Evolutionary conservation across 2,888 invertebrate species (phyloP).

Genomic region (Sericinus montela): DNA sequence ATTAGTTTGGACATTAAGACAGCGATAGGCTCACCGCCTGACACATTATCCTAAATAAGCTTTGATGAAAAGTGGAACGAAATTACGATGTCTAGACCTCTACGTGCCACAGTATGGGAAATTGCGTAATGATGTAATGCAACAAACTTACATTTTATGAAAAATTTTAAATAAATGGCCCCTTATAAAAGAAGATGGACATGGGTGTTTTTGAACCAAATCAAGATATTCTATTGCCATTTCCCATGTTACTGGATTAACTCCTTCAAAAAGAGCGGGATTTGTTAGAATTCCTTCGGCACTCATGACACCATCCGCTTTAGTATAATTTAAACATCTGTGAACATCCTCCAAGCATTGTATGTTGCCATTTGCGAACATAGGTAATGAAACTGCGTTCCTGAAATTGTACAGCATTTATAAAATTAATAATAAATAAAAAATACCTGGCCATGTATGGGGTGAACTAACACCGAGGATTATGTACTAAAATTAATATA

Average conservation of each 20-base stretch:
- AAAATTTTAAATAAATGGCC: conserved; percentile 98
- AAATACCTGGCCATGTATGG: too few species aligned
- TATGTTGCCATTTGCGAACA: conserved; percentile 98
- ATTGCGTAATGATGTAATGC: too few species aligned
- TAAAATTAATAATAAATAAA: too few species aligned
- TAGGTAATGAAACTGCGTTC: conserved; percentile 91
- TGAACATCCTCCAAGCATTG: conserved; percentile 93
- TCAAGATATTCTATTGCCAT: conserved; percentile 93
- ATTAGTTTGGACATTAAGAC: too few species aligned
- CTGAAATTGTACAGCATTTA: conserved; percentile 66
- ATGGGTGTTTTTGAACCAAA: conserved; percentile 89
- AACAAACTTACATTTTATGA: conserved; percentile 89
- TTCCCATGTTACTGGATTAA: conserved; percentile 91
- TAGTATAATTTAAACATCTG: conserved; percentile 90
- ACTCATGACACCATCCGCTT: conserved; percentile 92
- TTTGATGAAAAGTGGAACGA: too few species aligned
- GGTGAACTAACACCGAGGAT: too few species aligned
- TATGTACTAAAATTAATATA: too few species aligned
- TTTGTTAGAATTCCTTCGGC: conserved; percentile 98
- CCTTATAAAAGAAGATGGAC: conserved; percentile 92
- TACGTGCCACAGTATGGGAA: too few species aligned
- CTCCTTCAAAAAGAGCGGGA: conserved; percentile 92
- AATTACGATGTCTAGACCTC: too few species aligned
- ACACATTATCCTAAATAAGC: too few species aligned
- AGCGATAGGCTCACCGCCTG: too few species aligned